Base-by-base conservation (phyloP, 2,113 vertebrate species). In the Sorex fumeus region DNA sequence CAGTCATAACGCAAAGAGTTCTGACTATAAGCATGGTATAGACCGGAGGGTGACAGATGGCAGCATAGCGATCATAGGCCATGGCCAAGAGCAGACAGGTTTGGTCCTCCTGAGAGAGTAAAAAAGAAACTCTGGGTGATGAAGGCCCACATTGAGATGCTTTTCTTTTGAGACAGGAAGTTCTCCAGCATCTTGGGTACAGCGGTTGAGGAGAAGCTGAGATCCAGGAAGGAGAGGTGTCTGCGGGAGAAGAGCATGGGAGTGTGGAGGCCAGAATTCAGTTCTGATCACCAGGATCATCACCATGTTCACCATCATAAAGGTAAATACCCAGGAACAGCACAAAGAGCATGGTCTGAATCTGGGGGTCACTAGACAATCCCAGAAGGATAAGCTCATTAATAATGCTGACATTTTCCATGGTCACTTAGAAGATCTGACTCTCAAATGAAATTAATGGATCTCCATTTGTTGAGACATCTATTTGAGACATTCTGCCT, bases 231-330 rank as follows among this genome's bases (percentile, higher is more conserved):
- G 19, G 87, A 96, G 16, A 94, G 15, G 13, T 93, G 70, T 40
- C 91, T 8, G 0, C 93, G 80, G 53, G 92, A 95, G 70, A 93
- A 94, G 23, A 92, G 91, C 76, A 86, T 95, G 53, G 90, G 92
- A 0, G 18, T 91, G 18, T 91, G 70, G 11, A 95, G 80, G 36
- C 3, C 23, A 64, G 40, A 81, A 47, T 43, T 77, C 83, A 43
- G 8, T 45, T 2, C 23, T 60, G 4, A 88, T 94, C n/a, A 84
- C 27, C 16, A 70, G 23, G 32, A 93, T 95, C 43, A 93, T 93
- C 18, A 80, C 30, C 18, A 84, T 12, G 32, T 95, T 95, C 8
- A 76, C 87, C 84, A 67, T 28, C 40, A 91, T 3, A 50, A 23
- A 78, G 43, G 45, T 92, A 83, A n/a, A 93, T 69, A 28, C 83